These are phyloP conservation scores for Biston betularia DNA, from an alignment of 2,888 invertebrate genomes.

Conservation along the genomic window DNA sequence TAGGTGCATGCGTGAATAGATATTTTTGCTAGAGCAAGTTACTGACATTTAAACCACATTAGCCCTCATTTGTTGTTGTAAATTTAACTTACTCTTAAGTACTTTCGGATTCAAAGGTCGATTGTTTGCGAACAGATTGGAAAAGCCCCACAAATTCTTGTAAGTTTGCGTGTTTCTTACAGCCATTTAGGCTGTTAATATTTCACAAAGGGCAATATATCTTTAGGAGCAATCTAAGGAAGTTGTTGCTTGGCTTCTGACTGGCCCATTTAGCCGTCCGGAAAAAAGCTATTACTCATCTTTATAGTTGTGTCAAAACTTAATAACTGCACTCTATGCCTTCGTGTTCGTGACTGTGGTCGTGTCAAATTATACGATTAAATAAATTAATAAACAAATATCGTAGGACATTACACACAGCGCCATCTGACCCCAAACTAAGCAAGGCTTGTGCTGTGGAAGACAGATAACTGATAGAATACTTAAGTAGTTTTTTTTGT, in stretches of 20 bases:
- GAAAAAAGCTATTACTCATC: slow-evolving; percentile 44
- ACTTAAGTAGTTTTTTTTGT: too few relatives aligned
- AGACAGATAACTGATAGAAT: too few relatives aligned
- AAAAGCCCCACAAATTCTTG: neutral
- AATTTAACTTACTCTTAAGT: neutral
- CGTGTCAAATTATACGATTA: neutral
- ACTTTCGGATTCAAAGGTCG: neutral
- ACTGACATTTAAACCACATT: neutral
- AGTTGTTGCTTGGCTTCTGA: slow-evolving; percentile 26
- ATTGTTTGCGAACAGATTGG: neutral
- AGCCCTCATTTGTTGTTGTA: neutral
- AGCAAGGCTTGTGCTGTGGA: too few relatives aligned
- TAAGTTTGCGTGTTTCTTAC: slow-evolving; percentile 11
- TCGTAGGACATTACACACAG: too few relatives aligned
- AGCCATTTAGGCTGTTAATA: slow-evolving; percentile 11
- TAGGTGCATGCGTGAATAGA: too few relatives aligned
- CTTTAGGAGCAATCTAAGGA: slow-evolving; percentile 23
- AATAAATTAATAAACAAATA: too few relatives aligned
- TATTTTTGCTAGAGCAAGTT: too few relatives aligned
- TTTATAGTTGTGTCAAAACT: slow-evolving; percentile 45
- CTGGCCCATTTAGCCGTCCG: slow-evolving; percentile 27
- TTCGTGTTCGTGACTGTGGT: slow-evolving; percentile 4
- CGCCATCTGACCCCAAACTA: too few relatives aligned
- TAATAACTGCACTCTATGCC: slow-evolving; percentile 26
- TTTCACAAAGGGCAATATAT: slow-evolving; percentile 23